Evolutionary conservation across 2,888 invertebrate genomes (phyloP), one percentile per base, ranked within the genome.

Genomic region (Caenorhabditis panamensis): DNA sequence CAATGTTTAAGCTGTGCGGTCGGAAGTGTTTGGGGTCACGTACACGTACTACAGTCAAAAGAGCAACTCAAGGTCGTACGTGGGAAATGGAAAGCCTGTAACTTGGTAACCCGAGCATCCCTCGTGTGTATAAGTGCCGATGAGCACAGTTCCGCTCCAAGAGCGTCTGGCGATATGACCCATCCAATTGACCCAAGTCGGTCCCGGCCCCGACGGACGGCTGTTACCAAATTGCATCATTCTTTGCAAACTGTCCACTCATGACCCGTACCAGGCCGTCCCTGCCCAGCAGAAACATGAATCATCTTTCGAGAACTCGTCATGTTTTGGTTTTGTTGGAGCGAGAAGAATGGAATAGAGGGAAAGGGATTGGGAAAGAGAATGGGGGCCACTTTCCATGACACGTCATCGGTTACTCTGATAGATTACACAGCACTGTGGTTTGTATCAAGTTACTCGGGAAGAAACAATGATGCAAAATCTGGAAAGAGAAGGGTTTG

Each of bases 11-110:
- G 64, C 41, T 59, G 64, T 73, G 63, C 72, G 62, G 49, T 56
- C 58, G 58, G 51, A 73, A 66, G 64, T 66, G 51, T 66, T 73
- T 73, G 64, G 51, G 73, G 73, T 73, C 64, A 66, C 73, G 73
- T 72, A 72, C 49, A 47, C 64, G 26, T 63, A 53, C 54, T 53
- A 47, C 64, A 63, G 61, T 71, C 49, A 36, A 59, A 64, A 66
- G 66, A 66, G 59, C 61, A 75, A 18, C 22, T 44, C 41, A n/a
- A 54, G 54, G 36, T 13, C 37, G 37, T 61, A 61, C 61, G 61
- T 61, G 61, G 61, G 28, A 61, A 61, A 61, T 16, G 9, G 56
- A 4, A 31, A 31, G 9, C 31, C 9, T 31, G 31, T 9, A 31
- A 31, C 31, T 31, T 31, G 44, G 72, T 63, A 72, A 72, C 63